These are phyloP conservation scores for Nematolebias whitei DNA, from an alignment of 2,113 vertebrate species.

Conservation along the genomic window DNA sequence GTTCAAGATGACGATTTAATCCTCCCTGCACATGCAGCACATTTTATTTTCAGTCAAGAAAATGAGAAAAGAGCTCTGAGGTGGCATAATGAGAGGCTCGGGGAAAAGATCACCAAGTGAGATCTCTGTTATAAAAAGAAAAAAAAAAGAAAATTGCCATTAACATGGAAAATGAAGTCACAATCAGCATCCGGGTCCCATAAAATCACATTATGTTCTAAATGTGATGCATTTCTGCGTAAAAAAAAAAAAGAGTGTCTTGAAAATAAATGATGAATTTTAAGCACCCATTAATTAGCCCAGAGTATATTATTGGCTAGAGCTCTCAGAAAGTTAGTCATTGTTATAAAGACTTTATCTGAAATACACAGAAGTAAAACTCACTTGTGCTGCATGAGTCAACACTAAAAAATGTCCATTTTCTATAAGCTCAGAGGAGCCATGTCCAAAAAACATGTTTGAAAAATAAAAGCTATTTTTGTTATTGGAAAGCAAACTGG, in stretches of 20 bases:
- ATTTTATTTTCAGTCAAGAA: conserved; percentile 21
- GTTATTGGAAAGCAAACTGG: neutral
- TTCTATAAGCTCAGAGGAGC: neutral
- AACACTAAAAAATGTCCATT: neutral
- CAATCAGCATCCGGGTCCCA: neutral
- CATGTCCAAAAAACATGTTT: neutral
- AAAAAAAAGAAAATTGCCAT: conserved; percentile 1
- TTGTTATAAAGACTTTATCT: conserved; percentile 9
- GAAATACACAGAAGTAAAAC: neutral
- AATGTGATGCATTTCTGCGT: conserved; percentile 24
- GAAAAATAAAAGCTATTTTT: neutral
- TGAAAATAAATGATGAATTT: conserved; percentile 7
- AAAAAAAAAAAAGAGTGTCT: conserved; percentile 2
- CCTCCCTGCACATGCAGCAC: neutral
- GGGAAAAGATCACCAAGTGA: conserved; percentile 14
- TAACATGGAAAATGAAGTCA: neutral
- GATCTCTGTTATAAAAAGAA: conserved; percentile 7
- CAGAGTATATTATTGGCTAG: conserved; percentile 6
- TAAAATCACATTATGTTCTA: conserved; percentile 10
- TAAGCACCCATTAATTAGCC: conserved; percentile 9
- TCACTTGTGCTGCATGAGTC: conserved; percentile 8
- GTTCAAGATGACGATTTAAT: conserved; percentile 34
- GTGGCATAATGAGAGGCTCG: neutral
- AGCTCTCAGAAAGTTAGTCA: conserved; percentile 13
- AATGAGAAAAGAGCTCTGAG: conserved; percentile 19